phyloP scores from a whole-genome alignment of 2,888 invertebrate genomes.

The Cerceris rybyensis region DNA sequence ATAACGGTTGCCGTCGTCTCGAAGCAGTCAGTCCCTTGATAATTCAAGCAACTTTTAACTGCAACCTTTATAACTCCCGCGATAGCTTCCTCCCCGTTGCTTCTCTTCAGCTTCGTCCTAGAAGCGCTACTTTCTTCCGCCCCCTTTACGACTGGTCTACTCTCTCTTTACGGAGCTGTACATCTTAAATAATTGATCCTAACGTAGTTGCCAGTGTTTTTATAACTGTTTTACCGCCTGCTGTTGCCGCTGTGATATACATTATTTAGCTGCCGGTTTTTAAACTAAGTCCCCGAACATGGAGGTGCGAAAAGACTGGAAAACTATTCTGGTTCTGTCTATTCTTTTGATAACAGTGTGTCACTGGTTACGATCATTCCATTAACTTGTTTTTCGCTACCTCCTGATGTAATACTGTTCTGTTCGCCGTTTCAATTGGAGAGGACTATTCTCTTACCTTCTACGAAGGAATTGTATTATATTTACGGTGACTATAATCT shows the following conservation, averaged over 20 bases:
- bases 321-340: slow-evolving; percentile 39
- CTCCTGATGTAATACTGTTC: too few relatives aligned
- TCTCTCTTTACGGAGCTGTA: slow-evolving; percentile 77
- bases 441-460: too few relatives aligned
- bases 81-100: slow-evolving; percentile 49
- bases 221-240: slow-evolving; percentile 81
- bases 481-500: too few relatives aligned
- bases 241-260: slow-evolving; percentile 72
- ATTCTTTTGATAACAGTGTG: slow-evolving; percentile 17
- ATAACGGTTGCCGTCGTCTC: slow-evolving; percentile 53
- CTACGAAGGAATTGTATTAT: too few relatives aligned
- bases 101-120: slow-evolving; percentile 52
- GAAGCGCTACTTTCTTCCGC: slow-evolving; percentile 68
- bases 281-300: slow-evolving; percentile 66
- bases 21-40: slow-evolving; percentile 73
- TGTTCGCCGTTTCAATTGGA: too few relatives aligned
- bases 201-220: slow-evolving; percentile 81
- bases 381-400: not conserved
- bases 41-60: slow-evolving; percentile 78
- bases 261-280: slow-evolving; percentile 78
- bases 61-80: slow-evolving; percentile 76
- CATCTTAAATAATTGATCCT: slow-evolving; percentile 79
- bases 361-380: slow-evolving; percentile 1
- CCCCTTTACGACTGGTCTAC: slow-evolving; percentile 78
- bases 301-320: slow-evolving; percentile 60